Evolutionary conservation across 2,113 vertebrate species (phyloP), one percentile per base, ranked within the genome.

Genomic region (Gavialis gangeticus): DNA sequence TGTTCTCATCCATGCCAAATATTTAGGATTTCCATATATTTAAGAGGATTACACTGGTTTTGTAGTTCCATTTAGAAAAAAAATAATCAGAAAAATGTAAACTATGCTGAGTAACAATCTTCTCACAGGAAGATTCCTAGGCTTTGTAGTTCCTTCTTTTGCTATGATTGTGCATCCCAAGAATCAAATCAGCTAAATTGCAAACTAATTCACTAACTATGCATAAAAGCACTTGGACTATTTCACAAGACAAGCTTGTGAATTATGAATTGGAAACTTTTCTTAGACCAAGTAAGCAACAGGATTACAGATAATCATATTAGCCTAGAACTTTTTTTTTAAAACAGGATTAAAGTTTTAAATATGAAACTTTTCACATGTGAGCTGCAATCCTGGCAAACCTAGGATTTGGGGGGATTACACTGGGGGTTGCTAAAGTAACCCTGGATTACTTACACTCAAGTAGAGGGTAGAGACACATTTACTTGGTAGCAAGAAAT

Each of bases 241-340:
- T 60, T 63, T 73, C 66, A 66, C 27, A 81, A 79, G 90, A 90
- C 88, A 64, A 91, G 46, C n/a, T 78, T 71, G n/a, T 0, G 3
- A 93, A 89, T 93, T 84, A 92, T 25, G 85, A 94, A 46, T 46
- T 46, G 8, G 81, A 81, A 89, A 77, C 77, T 89, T 82, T 81
- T 80, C 80, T 91, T 92, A 96, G 92, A 92, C 78, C 82, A 91
- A 90, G 57, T 16, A 91, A 95, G 90, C 19, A 97, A 96, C 58
- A 81, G 87, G 91, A 96, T 96, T 96, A 96, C 11, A 94, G 87
- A 58, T 96, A 96, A 97, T 96, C 93, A 82, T 81, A 96, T 96
- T 95, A 96, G 83, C 78, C 58, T 88, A 0, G 82, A 96, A 92
- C 85, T 71, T 87, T 95, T 95, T 37, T 62, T 81, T 84, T 93